Evolutionary conservation across 2,797 vertebrate genomes (phyloP), one percentile per base, ranked within the genome.

Genomic region (Coilia nasus): DNA sequence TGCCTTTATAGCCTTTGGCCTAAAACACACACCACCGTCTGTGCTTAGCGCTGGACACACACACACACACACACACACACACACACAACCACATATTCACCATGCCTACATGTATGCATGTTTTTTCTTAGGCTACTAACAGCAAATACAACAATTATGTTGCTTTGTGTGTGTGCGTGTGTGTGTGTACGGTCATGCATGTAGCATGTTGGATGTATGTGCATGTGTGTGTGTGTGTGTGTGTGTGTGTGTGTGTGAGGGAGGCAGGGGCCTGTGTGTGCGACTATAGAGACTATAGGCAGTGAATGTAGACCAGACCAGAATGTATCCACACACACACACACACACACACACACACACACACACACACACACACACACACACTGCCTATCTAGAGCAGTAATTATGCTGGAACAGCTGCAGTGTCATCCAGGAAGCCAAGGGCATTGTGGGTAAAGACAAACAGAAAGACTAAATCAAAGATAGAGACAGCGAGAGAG

Each of bases 1-100:
- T 95, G 93, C 89, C 92, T 90, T 95, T 95, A 95, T 94, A 95
- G 93, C 92, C 94, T 94, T 92, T 87, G 93, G 93, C 90, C 92
- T 90, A 93, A 92, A 91, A 92, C 91, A 89, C 90, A 90, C 91
- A 90, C n/a, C n/a, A 90, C 92, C 89, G 90, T 92, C 91, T 92
- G 88, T 91, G 88, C 88, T 83, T n/a, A n/a, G n/a, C n/a, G n/a
- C n/a, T n/a, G n/a, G n/a, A n/a, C n/a, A n/a, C 88, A 84, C 50
- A 81, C 31, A 54, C 64, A 86, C 50, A 83, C 85, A 86, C 50
- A 14, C 81, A 82, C 25, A 71, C 25, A 84, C 25, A 54, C 83
- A 81, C 67, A 67, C 19, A 23, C 87, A 88, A 56, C 11, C 14
- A 11, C 4, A 56, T 56, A 15, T 14, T 56, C 9, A 56, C 54